Percentiles rank a stretch among this genome's conserved stretches.
phyloP scores from a whole-genome alignment of 2,888 invertebrate genomes.

The Halictus quadricinctus region DNA sequence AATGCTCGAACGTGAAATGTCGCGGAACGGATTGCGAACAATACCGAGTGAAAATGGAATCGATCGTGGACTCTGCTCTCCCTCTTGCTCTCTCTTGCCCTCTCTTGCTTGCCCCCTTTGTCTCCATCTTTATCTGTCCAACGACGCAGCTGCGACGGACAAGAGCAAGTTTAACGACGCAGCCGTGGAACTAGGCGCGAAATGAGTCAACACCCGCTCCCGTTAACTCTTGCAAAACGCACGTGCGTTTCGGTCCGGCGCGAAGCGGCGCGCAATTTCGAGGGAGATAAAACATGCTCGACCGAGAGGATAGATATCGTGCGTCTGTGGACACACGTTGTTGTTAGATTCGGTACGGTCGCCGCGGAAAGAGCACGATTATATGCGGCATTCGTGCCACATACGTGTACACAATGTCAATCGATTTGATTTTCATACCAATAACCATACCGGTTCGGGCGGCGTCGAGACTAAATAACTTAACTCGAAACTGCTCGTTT shows the following conservation, averaged over 20 bases:
- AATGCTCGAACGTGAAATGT: constrained; percentile 38
- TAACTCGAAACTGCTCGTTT: background rate
- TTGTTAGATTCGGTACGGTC: constrained; percentile 30
- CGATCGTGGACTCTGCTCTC: constrained; percentile 65
- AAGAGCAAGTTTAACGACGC: constrained; percentile 22
- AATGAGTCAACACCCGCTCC: constrained; percentile 64
- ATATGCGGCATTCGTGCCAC: constrained; percentile 36
- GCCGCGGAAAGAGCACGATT: constrained; percentile 15
- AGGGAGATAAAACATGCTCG: constrained; percentile 44
- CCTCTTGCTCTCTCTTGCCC: background rate
- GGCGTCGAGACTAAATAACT: background rate
- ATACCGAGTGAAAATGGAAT: constrained; percentile 45
- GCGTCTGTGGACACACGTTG: background rate
- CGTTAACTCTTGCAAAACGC: constrained; percentile 55
- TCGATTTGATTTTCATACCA: constrained; percentile 30
- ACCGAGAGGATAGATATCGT: constrained; percentile 24
- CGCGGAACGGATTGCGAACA: constrained; percentile 48
- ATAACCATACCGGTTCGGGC: constrained; percentile 6
- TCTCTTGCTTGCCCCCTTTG: constrained; percentile 34
- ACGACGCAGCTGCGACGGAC: constrained; percentile 58
- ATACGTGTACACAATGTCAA: constrained; percentile 37
- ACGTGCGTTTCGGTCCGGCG: constrained; percentile 58
- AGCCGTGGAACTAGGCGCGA: constrained; percentile 48
- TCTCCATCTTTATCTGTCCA: background rate
- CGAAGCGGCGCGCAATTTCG: constrained; percentile 37